A percentile compares a stretch with the other conserved stretches of the same genome.
phyloP scores from a whole-genome alignment of 2,797 vertebrate genomes.

The Neolamprologus multifasciatus region DNA sequence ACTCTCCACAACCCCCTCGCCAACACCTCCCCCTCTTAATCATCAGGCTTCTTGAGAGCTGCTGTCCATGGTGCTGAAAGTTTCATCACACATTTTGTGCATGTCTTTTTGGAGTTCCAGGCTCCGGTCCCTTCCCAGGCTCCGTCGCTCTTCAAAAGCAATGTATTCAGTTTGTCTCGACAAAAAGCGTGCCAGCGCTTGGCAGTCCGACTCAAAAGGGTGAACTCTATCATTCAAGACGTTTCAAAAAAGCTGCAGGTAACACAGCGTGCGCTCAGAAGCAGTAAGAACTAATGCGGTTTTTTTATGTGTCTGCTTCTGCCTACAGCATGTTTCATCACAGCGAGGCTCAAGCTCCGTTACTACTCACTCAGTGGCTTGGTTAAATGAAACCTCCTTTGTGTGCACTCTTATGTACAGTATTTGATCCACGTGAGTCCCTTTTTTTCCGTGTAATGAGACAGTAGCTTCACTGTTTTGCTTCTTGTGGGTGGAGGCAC shows the following conservation, averaged over 20 bases:
- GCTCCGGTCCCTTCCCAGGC: constrained; percentile 26
- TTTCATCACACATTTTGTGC: constrained; percentile 62
- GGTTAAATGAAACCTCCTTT: constrained; percentile 54
- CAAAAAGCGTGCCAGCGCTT: constrained; percentile 51
- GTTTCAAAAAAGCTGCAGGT: constrained; percentile 43
- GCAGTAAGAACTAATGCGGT: constrained; percentile 54
- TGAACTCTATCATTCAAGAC: constrained; percentile 57
- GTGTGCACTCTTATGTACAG: constrained; percentile 32
- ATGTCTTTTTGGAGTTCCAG: constrained; percentile 41
- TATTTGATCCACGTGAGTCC: constrained; percentile 38
- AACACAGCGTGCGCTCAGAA: constrained; percentile 35
- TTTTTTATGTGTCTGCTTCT: constrained; percentile 23
- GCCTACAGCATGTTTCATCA: constrained; percentile 56
- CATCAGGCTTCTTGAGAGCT: constrained; percentile 11
- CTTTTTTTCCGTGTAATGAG: constrained; percentile 37
- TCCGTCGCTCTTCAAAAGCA: constrained; percentile 55
- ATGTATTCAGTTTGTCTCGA: constrained; percentile 62
- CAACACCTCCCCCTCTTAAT: background rate
- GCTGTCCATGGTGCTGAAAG: constrained; percentile 78
- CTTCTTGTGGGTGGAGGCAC: background rate
- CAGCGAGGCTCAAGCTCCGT: constrained; percentile 46
- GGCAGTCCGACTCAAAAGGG: constrained; percentile 40
- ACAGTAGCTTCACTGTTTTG: constrained; percentile 8
- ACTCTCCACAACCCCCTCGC: background rate
- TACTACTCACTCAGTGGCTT: constrained; percentile 37